These are phyloP conservation scores for Albula glossodonta DNA, from an alignment of 2,113 vertebrate genomes.

Conservation along the genomic window DNA sequence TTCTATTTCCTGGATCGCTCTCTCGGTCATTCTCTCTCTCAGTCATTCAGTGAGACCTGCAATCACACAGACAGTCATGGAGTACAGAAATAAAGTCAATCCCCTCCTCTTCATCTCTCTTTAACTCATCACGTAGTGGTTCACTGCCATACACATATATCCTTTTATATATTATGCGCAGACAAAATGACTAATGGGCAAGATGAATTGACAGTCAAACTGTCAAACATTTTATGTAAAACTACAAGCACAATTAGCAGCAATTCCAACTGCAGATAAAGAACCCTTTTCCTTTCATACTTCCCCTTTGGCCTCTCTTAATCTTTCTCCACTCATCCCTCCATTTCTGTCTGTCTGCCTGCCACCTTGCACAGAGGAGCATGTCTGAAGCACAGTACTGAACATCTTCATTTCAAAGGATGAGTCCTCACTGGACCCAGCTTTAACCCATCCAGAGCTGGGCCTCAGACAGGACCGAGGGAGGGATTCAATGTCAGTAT, in stretches of 20 bases:
- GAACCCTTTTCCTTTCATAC: no score
- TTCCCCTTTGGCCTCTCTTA: no score
- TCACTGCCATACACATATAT: neutral
- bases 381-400: neutral
- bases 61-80: neutral
- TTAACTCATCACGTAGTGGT: neutral
- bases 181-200: neutral
- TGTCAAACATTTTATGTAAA: neutral
- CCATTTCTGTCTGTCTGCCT: no score
- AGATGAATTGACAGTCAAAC: neutral
- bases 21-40: slow-evolving; percentile 6
- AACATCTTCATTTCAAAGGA: neutral
- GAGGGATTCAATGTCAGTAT: neutral
- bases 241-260: neutral
- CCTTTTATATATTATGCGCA: neutral
- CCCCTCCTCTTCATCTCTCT: neutral
- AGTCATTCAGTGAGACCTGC: neutral
- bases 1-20: neutral
- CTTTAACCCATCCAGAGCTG: neutral
- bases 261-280: neutral
- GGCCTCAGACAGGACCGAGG: neutral
- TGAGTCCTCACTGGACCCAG: neutral
- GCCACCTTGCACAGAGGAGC: neutral
- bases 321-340: no score
- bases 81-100: neutral